Conservation (phyloP, 1,140 invertebrate genomes). For the Drosophila gunungcola region DNA sequence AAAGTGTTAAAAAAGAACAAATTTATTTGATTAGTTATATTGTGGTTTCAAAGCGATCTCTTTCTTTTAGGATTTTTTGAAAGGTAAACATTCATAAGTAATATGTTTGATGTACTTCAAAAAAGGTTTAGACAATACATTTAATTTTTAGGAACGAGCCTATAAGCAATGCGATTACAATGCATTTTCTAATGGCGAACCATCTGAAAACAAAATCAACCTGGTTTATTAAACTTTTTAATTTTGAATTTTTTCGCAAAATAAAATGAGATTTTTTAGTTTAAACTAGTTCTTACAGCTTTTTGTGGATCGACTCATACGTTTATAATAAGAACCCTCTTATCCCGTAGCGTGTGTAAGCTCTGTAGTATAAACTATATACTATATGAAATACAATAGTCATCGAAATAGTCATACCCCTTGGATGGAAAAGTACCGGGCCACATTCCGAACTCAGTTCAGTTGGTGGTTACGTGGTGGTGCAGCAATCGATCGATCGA, state of each 20-base stretch:
- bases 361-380: not conserved
- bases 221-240: not conserved
- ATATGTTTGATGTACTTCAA: too few species aligned
- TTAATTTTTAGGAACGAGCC: too few species aligned
- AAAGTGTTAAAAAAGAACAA: too few species aligned
- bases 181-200: not conserved
- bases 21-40: too few species aligned
- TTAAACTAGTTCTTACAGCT: not conserved
- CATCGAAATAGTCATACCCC: constrained; percentile 22
- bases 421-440: constrained; percentile 27
- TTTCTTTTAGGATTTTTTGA: too few species aligned
- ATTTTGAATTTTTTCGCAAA: not conserved
- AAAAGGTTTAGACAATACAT: too few species aligned
- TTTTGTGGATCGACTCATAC: not conserved
- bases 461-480: constrained; percentile 32
- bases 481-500: constrained; percentile 46
- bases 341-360: not conserved
- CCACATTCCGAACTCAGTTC: constrained; percentile 20
- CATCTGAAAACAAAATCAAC: not conserved
- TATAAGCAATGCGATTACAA: too few species aligned
- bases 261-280: not conserved
- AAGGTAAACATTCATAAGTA: too few species aligned
- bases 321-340: not conserved
- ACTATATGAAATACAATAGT: not conserved
- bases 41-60: too few species aligned